phyloP scores from a whole-genome alignment of 1,140 invertebrate genomes.

The Hyles vespertilio region DNA sequence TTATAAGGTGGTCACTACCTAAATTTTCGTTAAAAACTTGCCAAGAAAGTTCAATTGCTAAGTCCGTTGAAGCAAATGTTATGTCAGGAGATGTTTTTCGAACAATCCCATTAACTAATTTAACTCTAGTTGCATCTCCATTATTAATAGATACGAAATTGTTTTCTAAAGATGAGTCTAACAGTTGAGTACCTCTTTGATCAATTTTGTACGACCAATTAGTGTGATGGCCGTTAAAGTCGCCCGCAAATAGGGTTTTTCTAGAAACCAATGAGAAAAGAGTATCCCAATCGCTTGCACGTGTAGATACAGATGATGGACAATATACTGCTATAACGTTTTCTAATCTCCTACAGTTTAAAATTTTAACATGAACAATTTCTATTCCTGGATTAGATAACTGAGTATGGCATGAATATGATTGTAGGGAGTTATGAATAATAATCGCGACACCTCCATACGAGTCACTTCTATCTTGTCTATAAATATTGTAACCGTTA shows the following conservation, averaged over 20 bases:
- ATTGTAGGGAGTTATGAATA: conserved; percentile 9
- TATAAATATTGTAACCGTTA: conserved; percentile 8
- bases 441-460: conserved; percentile 11
- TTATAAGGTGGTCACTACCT: conserved; percentile 10
- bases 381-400: conserved; percentile 8
- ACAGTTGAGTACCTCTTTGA: background rate
- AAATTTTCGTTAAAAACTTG: conserved; percentile 2
- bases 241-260: conserved; percentile 8
- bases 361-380: conserved; percentile 1
- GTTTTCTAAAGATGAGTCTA: conserved; percentile 5
- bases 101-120: background rate
- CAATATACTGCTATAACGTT: too few relatives aligned
- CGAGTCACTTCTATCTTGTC: conserved; percentile 7
- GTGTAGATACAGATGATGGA: too few relatives aligned
- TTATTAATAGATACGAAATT: conserved; percentile 5
- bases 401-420: background rate
- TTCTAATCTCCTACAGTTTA: background rate
- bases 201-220: conserved; percentile 13
- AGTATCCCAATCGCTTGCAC: background rate
- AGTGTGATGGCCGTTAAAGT: conserved; percentile 11
- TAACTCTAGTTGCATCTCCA: conserved; percentile 4
- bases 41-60: conserved; percentile 5
- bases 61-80: conserved; percentile 5
- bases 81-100: conserved; percentile 7
- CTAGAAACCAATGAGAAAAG: background rate